A percentile compares a stretch with the other conserved stretches of the same genome.
Conservation (phyloP, 2,113 vertebrate genomes). For the Oreochromis tanganicae region DNA sequence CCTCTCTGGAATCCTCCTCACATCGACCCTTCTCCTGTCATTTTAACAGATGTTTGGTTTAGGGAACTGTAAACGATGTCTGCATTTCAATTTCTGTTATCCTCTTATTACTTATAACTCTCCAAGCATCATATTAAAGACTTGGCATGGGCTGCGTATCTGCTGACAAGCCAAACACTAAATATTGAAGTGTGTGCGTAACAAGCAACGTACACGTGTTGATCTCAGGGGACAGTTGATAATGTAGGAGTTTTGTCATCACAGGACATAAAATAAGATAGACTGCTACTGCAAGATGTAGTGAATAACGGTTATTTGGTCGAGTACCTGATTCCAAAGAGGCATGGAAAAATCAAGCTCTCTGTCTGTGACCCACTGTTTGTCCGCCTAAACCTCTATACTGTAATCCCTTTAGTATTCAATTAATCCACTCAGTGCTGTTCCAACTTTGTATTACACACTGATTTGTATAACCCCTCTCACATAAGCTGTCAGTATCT, state of each 20-base stretch:
- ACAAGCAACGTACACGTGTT: not conserved
- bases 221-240: slow-evolving; percentile 1
- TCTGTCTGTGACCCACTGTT: slow-evolving; percentile 58
- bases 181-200: slow-evolving; percentile 9
- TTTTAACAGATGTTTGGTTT: slow-evolving; percentile 97
- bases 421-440: slow-evolving; percentile 66
- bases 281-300: not conserved
- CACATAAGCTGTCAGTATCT: slow-evolving; percentile 67
- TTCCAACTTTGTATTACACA: slow-evolving; percentile 60
- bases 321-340: slow-evolving; percentile 31
- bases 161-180: slow-evolving; percentile 22
- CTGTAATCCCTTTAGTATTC: slow-evolving; percentile 65
- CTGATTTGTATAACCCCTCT: slow-evolving; percentile 61
- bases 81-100: slow-evolving; percentile 90
- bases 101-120: slow-evolving; percentile 93
- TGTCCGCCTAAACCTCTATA: slow-evolving; percentile 56
- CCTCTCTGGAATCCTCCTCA: slow-evolving; percentile 81
- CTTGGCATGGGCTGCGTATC: slow-evolving; percentile 74
- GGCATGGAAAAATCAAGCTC: slow-evolving; percentile 34
- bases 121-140: slow-evolving; percentile 84
- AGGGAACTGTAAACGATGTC: slow-evolving; percentile 93
- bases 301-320: slow-evolving; percentile 2
- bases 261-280: not conserved
- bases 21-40: slow-evolving; percentile 87
- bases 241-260: not conserved